A percentile compares a stretch with the other conserved stretches of the same genome.
Evolutionary conservation across 2,888 invertebrate species (phyloP).

Genomic region (Mythimna vitellina): DNA sequence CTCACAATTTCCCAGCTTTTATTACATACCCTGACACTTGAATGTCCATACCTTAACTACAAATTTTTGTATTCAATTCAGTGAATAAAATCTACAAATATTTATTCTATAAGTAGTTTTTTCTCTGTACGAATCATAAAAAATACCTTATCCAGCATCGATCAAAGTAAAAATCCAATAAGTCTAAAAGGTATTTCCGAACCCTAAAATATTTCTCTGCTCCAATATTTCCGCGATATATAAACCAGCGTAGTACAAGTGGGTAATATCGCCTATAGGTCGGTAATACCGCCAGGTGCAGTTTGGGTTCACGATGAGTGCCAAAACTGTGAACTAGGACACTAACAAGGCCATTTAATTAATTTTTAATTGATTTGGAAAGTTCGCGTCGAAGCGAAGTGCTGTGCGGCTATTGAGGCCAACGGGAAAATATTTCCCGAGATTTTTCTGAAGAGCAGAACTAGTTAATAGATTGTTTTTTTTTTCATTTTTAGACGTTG

Average conservation of each 20-base stretch:
- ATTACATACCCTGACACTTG: no score
- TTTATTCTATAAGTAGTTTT: no score
- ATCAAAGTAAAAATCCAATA: slow-evolving; percentile 27
- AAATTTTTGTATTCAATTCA: no score
- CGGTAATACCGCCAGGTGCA: slow-evolving; percentile 55
- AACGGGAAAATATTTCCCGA: slow-evolving; percentile 20
- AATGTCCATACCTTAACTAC: no score
- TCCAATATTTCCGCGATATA: slow-evolving; percentile 42
- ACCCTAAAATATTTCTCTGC: slow-evolving; percentile 13
- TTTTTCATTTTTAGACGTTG: background rate
- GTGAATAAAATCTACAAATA: no score
- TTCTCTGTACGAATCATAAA: background rate
- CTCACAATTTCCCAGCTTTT: no score
- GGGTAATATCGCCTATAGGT: slow-evolving; percentile 9
- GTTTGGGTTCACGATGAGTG: slow-evolving; percentile 70
- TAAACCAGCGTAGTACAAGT: slow-evolving; percentile 27
- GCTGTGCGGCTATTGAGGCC: slow-evolving; percentile 43
- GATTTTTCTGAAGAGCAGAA: slow-evolving; percentile 5
- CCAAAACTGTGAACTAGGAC: slow-evolving; percentile 67
- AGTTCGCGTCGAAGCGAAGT: slow-evolving; percentile 65
- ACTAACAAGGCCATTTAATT: slow-evolving; percentile 75
- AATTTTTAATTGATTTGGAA: slow-evolving; percentile 82
- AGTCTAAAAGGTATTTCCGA: slow-evolving; percentile 39
- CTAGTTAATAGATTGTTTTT: slow-evolving; percentile 18
- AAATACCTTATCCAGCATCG: background rate